These are phyloP conservation scores for Trypoxylus dichotomus DNA, from an alignment of 1,140 invertebrate genomes.

Conservation along the genomic window DNA sequence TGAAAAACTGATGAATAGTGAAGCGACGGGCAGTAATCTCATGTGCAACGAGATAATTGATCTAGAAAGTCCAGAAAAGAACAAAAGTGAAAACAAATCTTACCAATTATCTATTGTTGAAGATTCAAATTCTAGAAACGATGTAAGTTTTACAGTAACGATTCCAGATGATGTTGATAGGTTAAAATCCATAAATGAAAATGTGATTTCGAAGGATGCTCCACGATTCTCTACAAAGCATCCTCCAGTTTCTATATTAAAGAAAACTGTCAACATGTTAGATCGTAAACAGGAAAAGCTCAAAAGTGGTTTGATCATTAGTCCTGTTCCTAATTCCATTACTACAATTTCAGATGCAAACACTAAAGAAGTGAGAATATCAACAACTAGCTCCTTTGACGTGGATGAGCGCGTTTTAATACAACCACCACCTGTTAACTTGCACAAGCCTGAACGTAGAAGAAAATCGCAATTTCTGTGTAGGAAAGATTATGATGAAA, in stretches of 20 bases:
- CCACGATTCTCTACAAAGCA: constrained; percentile 45
- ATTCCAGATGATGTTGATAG: constrained; percentile 31
- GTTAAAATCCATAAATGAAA: constrained; percentile 5
- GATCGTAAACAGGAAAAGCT: constrained; percentile 38
- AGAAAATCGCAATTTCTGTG: constrained; percentile 49
- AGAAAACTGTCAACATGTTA: constrained; percentile 42
- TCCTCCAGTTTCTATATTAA: constrained; percentile 50
- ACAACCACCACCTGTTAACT: constrained; percentile 21
- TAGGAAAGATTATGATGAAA: constrained; percentile 50
- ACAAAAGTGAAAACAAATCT: constrained; percentile 41
- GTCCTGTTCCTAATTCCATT: constrained; percentile 33
- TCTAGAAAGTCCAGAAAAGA: constrained; percentile 40
- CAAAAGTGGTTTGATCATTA: constrained; percentile 32
- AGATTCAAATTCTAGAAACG: constrained; percentile 45
- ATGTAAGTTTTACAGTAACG: constrained; percentile 35
- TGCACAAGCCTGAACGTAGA: constrained; percentile 39
- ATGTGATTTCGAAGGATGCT: constrained; percentile 17
- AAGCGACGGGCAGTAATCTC: constrained; percentile 32
- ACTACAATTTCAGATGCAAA: constrained; percentile 44
- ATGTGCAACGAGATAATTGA: constrained; percentile 41
- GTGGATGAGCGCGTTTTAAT: constrained; percentile 19
- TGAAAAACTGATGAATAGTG: constrained; percentile 20
- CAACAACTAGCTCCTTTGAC: constrained; percentile 16
- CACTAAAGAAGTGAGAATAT: constrained; percentile 40
- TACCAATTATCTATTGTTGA: constrained; percentile 49